Evolutionary conservation across 2,888 invertebrate species (phyloP).

Genomic region (Lithophane socia): DNA sequence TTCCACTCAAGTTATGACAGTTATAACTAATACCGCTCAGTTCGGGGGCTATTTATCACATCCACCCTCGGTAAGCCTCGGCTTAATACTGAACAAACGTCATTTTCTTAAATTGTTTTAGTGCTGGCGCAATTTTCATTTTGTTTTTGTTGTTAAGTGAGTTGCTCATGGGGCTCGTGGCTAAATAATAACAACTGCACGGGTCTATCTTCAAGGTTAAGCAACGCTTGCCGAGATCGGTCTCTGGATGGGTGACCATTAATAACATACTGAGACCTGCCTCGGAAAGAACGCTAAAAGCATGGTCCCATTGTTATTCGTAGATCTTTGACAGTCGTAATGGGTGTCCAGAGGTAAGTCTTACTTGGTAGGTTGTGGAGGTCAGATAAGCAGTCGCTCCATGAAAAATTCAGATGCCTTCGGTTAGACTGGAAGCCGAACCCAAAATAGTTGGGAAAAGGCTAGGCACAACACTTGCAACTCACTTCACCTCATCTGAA

Average conservation of each 20-base stretch:
- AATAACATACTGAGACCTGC: background rate
- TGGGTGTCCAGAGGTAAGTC: too few species aligned
- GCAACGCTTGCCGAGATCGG: background rate
- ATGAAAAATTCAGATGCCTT: background rate
- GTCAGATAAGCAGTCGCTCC: too few species aligned
- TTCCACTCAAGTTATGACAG: constrained; percentile 30
- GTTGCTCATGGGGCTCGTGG: background rate
- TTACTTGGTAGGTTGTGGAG: too few species aligned
- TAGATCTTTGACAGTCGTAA: background rate
- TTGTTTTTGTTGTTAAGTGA: background rate
- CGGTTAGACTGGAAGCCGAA: background rate
- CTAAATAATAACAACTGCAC: background rate
- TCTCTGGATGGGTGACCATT: background rate
- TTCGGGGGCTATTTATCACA: constrained; percentile 20
- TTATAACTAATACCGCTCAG: constrained; percentile 23
- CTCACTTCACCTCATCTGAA: too few species aligned
- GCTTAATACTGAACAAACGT: background rate
- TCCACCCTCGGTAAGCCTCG: constrained; percentile 10
- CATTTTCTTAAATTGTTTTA: constrained; percentile 27
- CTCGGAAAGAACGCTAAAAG: background rate
- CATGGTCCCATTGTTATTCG: background rate
- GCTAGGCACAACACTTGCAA: too few species aligned
- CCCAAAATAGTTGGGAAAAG: too few species aligned
- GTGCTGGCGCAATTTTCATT: background rate
- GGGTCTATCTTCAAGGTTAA: background rate